These are phyloP conservation scores for Tenthredo amoena DNA, from an alignment of 2,888 invertebrate species.

Conservation along the genomic window DNA sequence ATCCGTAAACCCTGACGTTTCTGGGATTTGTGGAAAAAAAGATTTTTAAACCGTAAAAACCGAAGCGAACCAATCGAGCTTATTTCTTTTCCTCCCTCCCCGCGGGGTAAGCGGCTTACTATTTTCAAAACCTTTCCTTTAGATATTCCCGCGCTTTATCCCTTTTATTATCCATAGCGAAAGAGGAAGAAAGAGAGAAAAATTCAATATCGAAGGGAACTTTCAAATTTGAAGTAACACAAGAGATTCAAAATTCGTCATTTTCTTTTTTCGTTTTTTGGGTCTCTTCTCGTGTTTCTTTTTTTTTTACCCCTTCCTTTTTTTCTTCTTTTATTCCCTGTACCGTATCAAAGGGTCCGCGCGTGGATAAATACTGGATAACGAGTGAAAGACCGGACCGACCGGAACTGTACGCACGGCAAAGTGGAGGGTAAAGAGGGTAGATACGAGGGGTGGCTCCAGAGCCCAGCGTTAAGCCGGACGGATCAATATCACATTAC, in stretches of 20 bases:
- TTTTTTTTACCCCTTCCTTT: not conserved
- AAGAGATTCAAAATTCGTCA: not conserved
- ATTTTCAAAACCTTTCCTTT: constrained; percentile 35
- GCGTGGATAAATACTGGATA: constrained; percentile 18
- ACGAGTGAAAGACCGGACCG: constrained; percentile 22
- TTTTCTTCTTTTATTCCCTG: not conserved
- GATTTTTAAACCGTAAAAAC: constrained; percentile 24
- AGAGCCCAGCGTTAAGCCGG: constrained; percentile 61
- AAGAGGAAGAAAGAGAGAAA: not conserved
- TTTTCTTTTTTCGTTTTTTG: not conserved
- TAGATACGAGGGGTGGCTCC: constrained; percentile 8
- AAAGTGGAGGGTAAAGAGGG: constrained; percentile 8
- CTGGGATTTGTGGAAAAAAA: not conserved
- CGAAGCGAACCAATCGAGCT: constrained; percentile 2
- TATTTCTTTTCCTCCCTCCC: not conserved
- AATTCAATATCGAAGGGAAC: not conserved
- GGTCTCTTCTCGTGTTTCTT: too few species aligned
- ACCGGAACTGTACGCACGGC: constrained; percentile 31
- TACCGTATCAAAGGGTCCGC: not conserved
- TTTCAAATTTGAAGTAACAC: not conserved
- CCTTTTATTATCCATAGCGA: not conserved
- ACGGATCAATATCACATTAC: constrained; percentile 76
- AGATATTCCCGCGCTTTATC: not conserved
- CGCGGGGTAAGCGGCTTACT: constrained; percentile 21
- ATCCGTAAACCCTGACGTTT: not conserved